Base-by-base conservation (phyloP, 2,888 invertebrate species). In the Brachylomia viminalis region DNA sequence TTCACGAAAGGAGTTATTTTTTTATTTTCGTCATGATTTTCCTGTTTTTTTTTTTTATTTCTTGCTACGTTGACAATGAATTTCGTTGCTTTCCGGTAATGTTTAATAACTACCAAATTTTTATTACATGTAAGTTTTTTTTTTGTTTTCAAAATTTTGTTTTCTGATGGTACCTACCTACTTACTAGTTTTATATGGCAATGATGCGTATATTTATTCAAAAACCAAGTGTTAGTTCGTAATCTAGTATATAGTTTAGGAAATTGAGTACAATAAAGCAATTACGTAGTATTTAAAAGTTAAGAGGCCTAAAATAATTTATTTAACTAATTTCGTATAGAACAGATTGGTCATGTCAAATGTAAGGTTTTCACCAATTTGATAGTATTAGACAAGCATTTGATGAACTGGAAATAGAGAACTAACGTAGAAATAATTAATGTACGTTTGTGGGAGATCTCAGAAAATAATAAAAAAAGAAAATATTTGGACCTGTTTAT, bases 201-300 rank as follows among this genome's bases (percentile, higher is more conserved):
- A 20, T 8, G 7, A 33, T 58, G 10, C 17, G 45, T 11, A 47
- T 17, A 17, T 58, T 58, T 86, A 54, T 81, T 81, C 74, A 77
- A 79, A 86, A 86, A 72, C 75, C 73, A 84, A 82, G 76, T 83
- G 78, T 79, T 82, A 88, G 88, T 79, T 69, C 54, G 33, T 79
- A 78, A 85, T 78, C 72, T 91, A 91, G 90, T 85, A 69, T 78
- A 83, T 92, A 91, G 88, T 88, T 88, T 93, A 93, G 92, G 86
- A 84, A 90, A 91, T 89, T 88, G 93, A 95, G 95, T 96, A 95
- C 95, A 95, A 95, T 94, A 94, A 93, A 91, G 90, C 91, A 92
- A 93, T 93, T 93, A 87, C 83, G 87, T 91, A 88, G 88, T 87
- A 86, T 87, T 82, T 88, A 87, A 38, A 42, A 89, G 82, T 91